A percentile compares a stretch with the other conserved stretches of the same genome.
Conservation (phyloP, 2,113 vertebrate species). For the Lucifuga dentata region DNA sequence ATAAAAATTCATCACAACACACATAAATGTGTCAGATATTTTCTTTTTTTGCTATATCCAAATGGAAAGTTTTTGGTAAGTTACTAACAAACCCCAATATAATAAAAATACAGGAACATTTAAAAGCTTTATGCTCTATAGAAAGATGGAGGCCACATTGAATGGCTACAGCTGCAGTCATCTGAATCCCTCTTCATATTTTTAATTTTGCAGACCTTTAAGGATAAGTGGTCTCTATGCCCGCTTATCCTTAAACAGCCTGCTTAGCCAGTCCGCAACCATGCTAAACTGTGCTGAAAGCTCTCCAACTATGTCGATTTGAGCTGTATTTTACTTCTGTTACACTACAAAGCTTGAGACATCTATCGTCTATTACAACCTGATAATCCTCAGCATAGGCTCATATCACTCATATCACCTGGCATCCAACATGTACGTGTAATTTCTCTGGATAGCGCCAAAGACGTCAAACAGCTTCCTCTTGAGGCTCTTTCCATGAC, state of each 20-base stretch:
- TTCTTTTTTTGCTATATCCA: constrained; percentile 18
- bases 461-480: constrained; percentile 68
- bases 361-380: background rate
- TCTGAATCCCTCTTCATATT: constrained; percentile 56
- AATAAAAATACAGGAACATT: constrained; percentile 6
- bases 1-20: constrained; percentile 45
- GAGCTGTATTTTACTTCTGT: background rate
- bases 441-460: constrained; percentile 59
- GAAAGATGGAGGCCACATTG: background rate
- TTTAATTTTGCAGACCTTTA: constrained; percentile 55
- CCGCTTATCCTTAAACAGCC: no score
- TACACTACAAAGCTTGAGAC: background rate
- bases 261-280: constrained; percentile 21
- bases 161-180: constrained; percentile 41
- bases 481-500: constrained; percentile 45
- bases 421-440: constrained; percentile 50
- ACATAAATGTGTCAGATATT: constrained; percentile 47
- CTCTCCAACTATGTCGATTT: constrained; percentile 5
- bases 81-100: background rate
- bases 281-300: constrained; percentile 11
- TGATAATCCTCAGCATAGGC: background rate
- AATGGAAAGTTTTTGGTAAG: constrained; percentile 16
- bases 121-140: constrained; percentile 1
- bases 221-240: no score
- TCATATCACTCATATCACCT: constrained; percentile 8